A percentile compares a stretch with the other conserved stretches of the same genome.
Conservation (phyloP, 2,797 vertebrate species). For the Novumbra hubbsi region DNA sequence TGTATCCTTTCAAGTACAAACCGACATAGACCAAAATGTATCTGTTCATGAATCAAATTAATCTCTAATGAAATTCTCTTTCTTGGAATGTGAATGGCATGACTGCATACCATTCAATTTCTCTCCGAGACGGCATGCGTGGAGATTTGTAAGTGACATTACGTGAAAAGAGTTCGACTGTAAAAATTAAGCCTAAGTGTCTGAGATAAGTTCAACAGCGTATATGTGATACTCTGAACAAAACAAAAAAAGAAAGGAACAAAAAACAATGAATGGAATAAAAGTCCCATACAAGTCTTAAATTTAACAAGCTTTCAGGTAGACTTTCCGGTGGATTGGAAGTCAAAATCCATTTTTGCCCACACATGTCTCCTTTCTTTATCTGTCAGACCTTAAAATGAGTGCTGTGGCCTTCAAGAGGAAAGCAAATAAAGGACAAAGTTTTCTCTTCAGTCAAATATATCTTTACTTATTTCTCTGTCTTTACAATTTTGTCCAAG, state of each 20-base stretch:
- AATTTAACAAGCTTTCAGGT: background rate
- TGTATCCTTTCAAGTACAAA: background rate
- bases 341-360: background rate
- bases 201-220: background rate
- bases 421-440: background rate
- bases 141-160: background rate
- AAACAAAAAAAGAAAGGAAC: background rate
- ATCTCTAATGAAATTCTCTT: background rate
- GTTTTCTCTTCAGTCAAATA: constrained; percentile 29
- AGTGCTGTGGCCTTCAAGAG: background rate
- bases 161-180: background rate
- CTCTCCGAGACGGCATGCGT: background rate
- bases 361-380: background rate
- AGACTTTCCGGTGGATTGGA: background rate
- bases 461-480: background rate
- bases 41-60: background rate
- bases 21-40: background rate
- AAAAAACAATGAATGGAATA: background rate
- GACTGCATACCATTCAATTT: background rate
- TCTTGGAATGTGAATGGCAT: background rate
- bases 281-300: background rate
- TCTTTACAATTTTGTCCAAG: background rate
- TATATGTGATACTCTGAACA: background rate
- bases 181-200: background rate
- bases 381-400: background rate